These are phyloP conservation scores for Heliconius aoede DNA, from an alignment of 2,888 invertebrate species.

Conservation along the genomic window DNA sequence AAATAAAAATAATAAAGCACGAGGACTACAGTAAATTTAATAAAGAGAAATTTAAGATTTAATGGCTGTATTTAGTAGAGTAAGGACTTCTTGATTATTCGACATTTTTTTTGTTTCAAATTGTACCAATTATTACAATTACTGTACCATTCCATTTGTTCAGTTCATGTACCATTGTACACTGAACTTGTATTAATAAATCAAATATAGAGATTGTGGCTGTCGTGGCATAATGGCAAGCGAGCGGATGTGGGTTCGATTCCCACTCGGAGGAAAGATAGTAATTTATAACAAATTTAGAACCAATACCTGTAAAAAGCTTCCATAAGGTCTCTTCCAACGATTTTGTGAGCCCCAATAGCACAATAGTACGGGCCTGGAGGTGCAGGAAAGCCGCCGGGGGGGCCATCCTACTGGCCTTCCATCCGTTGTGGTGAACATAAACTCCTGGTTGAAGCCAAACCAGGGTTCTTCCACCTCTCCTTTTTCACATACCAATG, in stretches of 20 bases:
- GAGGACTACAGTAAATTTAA: not conserved
- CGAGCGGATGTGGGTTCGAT: no score
- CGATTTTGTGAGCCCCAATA: constrained; percentile 90
- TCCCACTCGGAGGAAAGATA: no score
- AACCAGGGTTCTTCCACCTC: constrained; percentile 88
- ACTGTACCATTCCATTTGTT: no score
- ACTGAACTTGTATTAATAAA: no score
- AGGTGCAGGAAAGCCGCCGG: constrained; percentile 86
- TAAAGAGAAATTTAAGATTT: not conserved
- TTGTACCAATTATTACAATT: not conserved
- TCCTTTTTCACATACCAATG: constrained; percentile 81
- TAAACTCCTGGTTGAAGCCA: constrained; percentile 88
- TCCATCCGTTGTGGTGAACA: constrained; percentile 71
- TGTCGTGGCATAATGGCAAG: no score
- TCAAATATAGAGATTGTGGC: no score
- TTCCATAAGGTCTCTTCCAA: constrained; percentile 92
- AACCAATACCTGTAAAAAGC: constrained; percentile 84
- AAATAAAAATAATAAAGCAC: not conserved
- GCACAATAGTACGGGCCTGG: constrained; percentile 93
- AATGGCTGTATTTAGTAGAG: not conserved
- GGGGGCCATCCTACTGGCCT: constrained; percentile 90
- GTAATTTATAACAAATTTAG: no score
- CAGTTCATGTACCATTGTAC: no score
- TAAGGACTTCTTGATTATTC: no score
- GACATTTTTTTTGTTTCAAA: no score